Evolutionary conservation across 1,140 invertebrate genomes (phyloP), one percentile per base, ranked within the genome.

Genomic region (Cydia amplana): DNA sequence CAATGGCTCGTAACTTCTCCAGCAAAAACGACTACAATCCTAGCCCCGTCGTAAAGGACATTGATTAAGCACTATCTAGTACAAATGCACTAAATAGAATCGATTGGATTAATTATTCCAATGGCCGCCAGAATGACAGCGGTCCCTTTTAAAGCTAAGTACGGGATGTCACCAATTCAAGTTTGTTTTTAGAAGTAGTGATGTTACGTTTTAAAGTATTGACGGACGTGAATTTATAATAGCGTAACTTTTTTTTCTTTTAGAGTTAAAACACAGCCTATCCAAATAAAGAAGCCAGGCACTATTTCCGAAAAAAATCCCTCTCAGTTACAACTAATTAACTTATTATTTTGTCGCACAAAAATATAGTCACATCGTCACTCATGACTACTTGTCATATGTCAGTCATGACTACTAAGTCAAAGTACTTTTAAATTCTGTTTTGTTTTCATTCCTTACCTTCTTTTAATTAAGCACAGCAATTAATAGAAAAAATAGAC

Each of bases 21-120:
- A 18, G 16, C 65, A 36, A 70, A 60, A 70, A 70, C 65, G 70
- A 40, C 77, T 77, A 82, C 80, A 83, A 83, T 84, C 78, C 76
- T 79, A 80, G 74, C 43, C 36, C 20, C 9, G 49, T n/a, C 12
- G 65, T 36, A 36, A 67, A 67, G 77, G 84, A 87, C 87, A 79
- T 88, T 90, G 89, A 91, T 87, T 86, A 87, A 90, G 83, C 84
- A 83, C 83, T 83, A 86, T 88, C 87, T 82, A 78, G 80, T 10
- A 70, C 65, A 70, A 70, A 40, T 67, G 64, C 64, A 67, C 64
- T 67, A n/a, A 83, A 84, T 83, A 84, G 83, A 82, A 84, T 84
- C 84, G 82, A 85, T 85, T 79, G 77, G 75, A 83, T 86, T 90
- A 87, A 91, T 91, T 89, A 89, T 86, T 78, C 76, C 81, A 84